A percentile compares a stretch with the other conserved stretches of the same genome.
These are phyloP conservation scores for Pachyuromys duprasi DNA, from an alignment of 2,797 vertebrate genomes.

Conservation along the genomic window DNA sequence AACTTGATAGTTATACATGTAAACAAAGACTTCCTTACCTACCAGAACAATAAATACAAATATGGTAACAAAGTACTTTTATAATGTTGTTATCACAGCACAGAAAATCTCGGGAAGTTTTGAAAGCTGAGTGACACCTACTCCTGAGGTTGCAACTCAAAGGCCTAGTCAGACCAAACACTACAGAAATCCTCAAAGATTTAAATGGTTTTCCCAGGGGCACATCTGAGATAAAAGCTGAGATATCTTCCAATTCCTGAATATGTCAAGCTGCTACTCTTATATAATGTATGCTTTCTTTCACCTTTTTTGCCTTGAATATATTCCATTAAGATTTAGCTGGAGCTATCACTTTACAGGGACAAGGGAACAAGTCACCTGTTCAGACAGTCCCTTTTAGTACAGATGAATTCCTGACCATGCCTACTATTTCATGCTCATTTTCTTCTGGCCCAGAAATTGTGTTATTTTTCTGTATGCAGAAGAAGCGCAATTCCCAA, in stretches of 20 bases:
- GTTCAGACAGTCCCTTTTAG: slow-evolving; percentile 21
- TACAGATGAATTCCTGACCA: slow-evolving; percentile 37
- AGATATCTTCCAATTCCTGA: neutral
- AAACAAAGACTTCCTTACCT: slow-evolving; percentile 6
- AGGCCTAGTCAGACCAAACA: no score
- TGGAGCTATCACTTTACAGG: slow-evolving; percentile 33
- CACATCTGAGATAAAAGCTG: neutral
- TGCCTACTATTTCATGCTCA: slow-evolving; percentile 25
- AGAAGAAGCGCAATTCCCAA: slow-evolving; percentile 58
- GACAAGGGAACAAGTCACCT: slow-evolving; percentile 22
- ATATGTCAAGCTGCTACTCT: neutral
- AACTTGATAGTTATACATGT: neutral
- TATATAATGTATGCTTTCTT: slow-evolving; percentile 39
- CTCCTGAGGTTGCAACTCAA: neutral
- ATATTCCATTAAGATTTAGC: slow-evolving; percentile 19
- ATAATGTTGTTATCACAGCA: neutral
- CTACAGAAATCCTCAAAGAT: no score
- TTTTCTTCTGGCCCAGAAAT: slow-evolving; percentile 16
- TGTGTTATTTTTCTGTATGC: slow-evolving; percentile 14
- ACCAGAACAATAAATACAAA: neutral
- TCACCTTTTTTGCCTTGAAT: slow-evolving; percentile 32
- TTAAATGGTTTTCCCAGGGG: neutral
- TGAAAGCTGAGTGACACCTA: slow-evolving; percentile 10
- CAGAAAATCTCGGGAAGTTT: neutral
- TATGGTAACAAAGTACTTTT: neutral